Evolutionary conservation across 2,888 invertebrate species (phyloP).

Genomic region (Tiliacea aurago): DNA sequence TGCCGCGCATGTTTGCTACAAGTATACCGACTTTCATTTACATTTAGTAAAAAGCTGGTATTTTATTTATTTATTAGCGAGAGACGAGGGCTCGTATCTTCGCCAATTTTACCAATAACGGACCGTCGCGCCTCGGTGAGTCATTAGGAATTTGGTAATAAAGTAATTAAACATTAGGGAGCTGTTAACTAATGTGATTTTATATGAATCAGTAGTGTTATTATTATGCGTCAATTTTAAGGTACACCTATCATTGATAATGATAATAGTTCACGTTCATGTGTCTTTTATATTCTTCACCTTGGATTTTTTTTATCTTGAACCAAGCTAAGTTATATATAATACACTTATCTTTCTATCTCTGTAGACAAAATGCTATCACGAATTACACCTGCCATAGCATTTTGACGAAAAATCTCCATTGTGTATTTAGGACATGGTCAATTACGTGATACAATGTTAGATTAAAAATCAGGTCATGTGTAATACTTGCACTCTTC

Average conservation of each 20-base stretch:
- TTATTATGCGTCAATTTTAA: conserved; percentile 10
- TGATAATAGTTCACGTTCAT: conserved; percentile 56
- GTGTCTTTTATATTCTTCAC: conserved; percentile 58
- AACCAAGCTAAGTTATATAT: conserved; percentile 67
- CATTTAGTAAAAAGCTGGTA: too few species aligned
- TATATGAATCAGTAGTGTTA: conserved; percentile 19
- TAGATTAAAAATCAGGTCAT: conserved; percentile 67
- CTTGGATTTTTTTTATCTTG: conserved; percentile 67
- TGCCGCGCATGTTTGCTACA: too few species aligned
- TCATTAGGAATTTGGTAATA: too few species aligned
- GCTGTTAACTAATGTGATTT: conserved; percentile 19
- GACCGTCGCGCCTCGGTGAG: too few species aligned
- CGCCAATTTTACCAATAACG: too few species aligned
- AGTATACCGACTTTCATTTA: too few species aligned
- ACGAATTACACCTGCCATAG: conserved; percentile 61
- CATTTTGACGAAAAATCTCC: conserved; percentile 67
- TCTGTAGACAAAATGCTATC: conserved; percentile 70
- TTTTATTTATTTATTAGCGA: too few species aligned
- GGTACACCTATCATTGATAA: background rate
- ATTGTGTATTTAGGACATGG: conserved; percentile 78
- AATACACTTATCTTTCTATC: conserved; percentile 69
- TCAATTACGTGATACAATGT: conserved; percentile 69
- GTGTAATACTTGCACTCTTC: conserved; percentile 48
- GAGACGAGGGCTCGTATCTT: too few species aligned
- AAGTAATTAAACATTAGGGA: background rate